These are phyloP conservation scores for Chrysina gloriosa DNA, from an alignment of 2,888 invertebrate species.

Conservation along the genomic window DNA sequence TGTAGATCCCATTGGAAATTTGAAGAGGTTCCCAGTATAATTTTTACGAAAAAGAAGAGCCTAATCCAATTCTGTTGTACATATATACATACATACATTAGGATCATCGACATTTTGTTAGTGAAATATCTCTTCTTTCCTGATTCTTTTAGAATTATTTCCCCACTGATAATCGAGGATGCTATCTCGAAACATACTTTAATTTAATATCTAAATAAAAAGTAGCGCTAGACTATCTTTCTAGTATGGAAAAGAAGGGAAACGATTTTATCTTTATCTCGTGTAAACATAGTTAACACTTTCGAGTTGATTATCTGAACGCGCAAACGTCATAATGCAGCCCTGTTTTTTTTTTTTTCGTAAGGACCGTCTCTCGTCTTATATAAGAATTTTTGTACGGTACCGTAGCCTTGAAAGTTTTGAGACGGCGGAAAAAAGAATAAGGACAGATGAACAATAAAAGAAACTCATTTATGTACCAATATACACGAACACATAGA, in stretches of 20 bases:
- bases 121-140: no score
- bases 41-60: no score
- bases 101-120: no score
- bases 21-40: no score
- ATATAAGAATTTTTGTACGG: constrained; percentile 18
- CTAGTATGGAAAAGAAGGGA: neutral
- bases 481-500: neutral
- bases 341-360: constrained; percentile 5
- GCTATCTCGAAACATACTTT: no score
- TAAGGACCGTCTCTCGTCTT: neutral
- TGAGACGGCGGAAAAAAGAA: constrained; percentile 12
- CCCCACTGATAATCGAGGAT: no score
- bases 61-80: no score
- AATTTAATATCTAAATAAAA: neutral
- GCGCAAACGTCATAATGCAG: constrained; percentile 1
- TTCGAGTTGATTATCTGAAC: neutral
- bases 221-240: neutral
- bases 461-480: constrained; percentile 8
- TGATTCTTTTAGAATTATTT: no score
- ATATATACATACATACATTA: no score
- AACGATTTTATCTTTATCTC: constrained; percentile 4
- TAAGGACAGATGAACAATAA: constrained; percentile 21
- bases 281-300: constrained; percentile 7
- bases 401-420: constrained; percentile 9
- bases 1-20: no score